Base-by-base conservation (phyloP, 2,797 vertebrate genomes). In the Morus bassanus region DNA sequence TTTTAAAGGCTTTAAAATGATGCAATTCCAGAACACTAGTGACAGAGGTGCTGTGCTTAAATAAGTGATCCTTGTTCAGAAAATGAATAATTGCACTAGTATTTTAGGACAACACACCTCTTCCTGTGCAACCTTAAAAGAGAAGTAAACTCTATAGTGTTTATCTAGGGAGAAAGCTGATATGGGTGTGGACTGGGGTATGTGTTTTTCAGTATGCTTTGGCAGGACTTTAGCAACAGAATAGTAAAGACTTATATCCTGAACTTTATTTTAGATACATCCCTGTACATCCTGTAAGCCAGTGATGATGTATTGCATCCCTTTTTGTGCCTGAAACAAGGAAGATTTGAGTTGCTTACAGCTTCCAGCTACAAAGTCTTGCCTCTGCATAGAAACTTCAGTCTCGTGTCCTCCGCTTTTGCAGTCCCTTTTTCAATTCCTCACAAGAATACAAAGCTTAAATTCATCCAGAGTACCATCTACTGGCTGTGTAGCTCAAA, bases 121-220 rank as follows among this genome's bases (percentile, higher is more conserved):
- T 85, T 93, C 30, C 35, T 81, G 0, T 64, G 65, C 33, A 59
- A 13, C 31, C 12, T 46, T 84, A 51, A 89, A 65, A 37, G 13
- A 73, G 28, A 78, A 88, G 53, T 63, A 63, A 14, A 11, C 7
- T 46, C 22, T 67, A 0, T 28, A 43, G 24, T 11, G 16, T 85
- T 84, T 88, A 14, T 70, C 17, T 77, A 46, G 28, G 24, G 33
- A 84, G 69, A 73, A 92, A 56, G 46, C 17, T 41, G 35, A 30
- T 51, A 13, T 0, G 0, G 28, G 2, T 69, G 15, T 70, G 45
- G 19, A 18, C 45, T 81, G 8, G 11, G 13, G 3, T 74, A 17
- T 60, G 24, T 50, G 23, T 35, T 78, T 91, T 50, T 75, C 50
- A 30, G 17, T 77, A 11, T 31, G 7, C 31, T 73, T 28, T 35